Base-by-base conservation (phyloP, 1,140 invertebrate species). In the Sinella curviseta region DNA sequence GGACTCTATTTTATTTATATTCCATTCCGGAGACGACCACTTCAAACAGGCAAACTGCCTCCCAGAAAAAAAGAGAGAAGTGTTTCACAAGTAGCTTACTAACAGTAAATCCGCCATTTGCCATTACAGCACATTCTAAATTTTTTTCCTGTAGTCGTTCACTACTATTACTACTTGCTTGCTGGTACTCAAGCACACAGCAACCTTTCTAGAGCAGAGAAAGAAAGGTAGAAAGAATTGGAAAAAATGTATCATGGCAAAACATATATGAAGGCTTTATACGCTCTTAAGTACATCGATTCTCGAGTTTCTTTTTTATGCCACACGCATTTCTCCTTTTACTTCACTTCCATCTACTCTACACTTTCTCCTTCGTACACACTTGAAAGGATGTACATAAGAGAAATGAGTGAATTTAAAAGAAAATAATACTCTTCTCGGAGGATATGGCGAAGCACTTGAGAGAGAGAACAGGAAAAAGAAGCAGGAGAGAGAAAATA, bases 71-170 rank as follows among this genome's bases (percentile, higher is more conserved):
- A 17, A 65, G 26, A 20, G 24, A 70, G 14, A 30, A 70, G 65
- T 70, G 65, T 70, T 70, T 70, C 65, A 70, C 65, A 70, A 70
- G 65, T 70, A 70, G 65, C 65, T 70, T 70, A 30, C 65, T 70
- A 70, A 70, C 65, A 70, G 65, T 70, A 70, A 70, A 70, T 70
- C 65, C 65, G 65, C 65, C 65, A 70, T 70, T 70, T 70, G 65
- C 65, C 31, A 70, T 70, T 70, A 70, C 65, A 70, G 65, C 31
- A 70, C 65, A 70, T 31, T 70, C 65, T 70, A 31, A 31, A 31
- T 70, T 70, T 33, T n/a, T 31, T 24, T 60, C 31, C 26, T 70
- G 30, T 70, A 3, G 4, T n/a, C 30, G 4, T 70, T 70, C 65
- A 70, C 65, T 60, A 24, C 14, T 60, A 30, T 70, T 31, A 26